phyloP scores from a whole-genome alignment of 2,797 vertebrate genomes.

The Clarias pachynema region DNA sequence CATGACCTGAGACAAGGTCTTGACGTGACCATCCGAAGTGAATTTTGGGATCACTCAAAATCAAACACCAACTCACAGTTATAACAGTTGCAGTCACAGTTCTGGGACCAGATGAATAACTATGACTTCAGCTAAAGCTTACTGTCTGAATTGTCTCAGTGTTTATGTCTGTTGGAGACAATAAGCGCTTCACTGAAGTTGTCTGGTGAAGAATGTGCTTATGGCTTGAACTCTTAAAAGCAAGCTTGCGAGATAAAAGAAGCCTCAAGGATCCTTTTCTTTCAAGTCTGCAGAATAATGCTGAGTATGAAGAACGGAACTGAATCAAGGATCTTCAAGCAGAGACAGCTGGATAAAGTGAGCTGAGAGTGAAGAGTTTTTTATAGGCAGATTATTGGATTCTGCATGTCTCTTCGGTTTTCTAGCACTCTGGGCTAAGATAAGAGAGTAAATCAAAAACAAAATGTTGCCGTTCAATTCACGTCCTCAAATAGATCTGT shows the following conservation, averaged over 20 bases:
- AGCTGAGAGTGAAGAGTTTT: not conserved
- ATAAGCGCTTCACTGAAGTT: not conserved
- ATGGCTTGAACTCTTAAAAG: constrained; percentile 17
- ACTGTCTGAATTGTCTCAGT: not conserved
- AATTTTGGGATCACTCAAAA: not conserved
- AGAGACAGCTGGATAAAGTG: constrained; percentile 11
- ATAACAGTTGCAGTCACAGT: not conserved
- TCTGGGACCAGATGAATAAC: not conserved
- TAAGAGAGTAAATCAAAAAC: constrained; percentile 21
- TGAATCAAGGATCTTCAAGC: not conserved
- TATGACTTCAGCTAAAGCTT: not conserved
- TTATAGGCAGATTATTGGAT: not conserved
- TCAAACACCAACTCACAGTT: not conserved
- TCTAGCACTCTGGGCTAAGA: not conserved
- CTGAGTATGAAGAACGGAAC: constrained; percentile 5
- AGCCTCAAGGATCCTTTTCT: not conserved
- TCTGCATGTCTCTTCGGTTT: not conserved
- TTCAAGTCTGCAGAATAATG: not conserved
- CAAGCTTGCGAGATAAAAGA: constrained; percentile 4
- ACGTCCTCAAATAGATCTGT: constrained; percentile 16
- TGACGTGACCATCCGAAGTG: not conserved
- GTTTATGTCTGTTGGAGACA: not conserved
- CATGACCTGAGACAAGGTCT: not conserved
- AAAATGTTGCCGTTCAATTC: not conserved
- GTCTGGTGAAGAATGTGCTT: constrained; percentile 14